Evolutionary conservation across 2,888 invertebrate species (phyloP), one percentile per base, ranked within the genome.

Genomic region (Thereva nobilitata): DNA sequence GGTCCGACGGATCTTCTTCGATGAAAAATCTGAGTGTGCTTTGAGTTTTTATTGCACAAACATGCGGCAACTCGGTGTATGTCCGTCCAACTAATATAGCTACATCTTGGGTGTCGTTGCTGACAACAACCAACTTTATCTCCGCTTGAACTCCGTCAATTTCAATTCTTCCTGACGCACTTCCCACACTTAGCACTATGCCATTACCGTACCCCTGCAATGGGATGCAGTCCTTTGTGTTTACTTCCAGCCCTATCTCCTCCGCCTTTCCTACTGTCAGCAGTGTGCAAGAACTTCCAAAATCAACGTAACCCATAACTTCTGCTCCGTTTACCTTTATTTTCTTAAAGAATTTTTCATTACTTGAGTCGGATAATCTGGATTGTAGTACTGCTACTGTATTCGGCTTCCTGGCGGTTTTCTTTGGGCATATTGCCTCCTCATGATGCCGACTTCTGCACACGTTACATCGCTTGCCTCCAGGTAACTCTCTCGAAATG

Each of bases 1-100:
- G 23, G 2, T 23, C 23, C 23, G 23, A 23, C 23, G 23, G 23
- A 23, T 23, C 23, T 23, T 23, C 23, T 2, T 23, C 23, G 1
- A 2, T 23, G 23, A 23, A 23, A 23, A 23, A 23, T 23, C 23
- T 23, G 23, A 23, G 23, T 23, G 23, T 23, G 23, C 23, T 23
- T 23, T 1, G 23, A 23, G 23, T 23, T 23, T 23, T 23, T 23
- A 23, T 23, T 23, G 23, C 23, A 23, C 23, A 23, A 34, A 66
- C 38, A 8, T 59, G 41, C 8, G 66, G 50, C 23, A 53, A 45
- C 35, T 67, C 66, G 5, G 66, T 67, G 38, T 59, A 67, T 8
- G 59, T 67, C 4, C 61, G 23, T 3, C 61, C 61, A 9, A 61
- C 40, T n/a, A 67, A 53, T 2, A 61, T 47, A 23, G 61, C 54